These are phyloP conservation scores for Automeris io DNA, from an alignment of 2,888 invertebrate species.

Conservation along the genomic window DNA sequence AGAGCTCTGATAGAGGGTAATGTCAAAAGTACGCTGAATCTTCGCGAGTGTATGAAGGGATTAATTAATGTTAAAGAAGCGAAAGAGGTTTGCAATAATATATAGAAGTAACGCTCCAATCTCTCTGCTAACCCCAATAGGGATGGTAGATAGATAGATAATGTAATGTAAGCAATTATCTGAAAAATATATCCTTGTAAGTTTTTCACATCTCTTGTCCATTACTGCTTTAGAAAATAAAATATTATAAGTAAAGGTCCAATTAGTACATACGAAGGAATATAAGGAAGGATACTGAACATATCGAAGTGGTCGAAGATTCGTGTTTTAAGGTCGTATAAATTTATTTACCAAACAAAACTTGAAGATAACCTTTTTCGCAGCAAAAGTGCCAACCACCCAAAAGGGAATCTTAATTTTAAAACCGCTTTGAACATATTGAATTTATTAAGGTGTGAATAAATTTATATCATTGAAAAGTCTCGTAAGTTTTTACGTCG, in stretches of 20 bases:
- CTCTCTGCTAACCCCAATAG: slow-evolving; percentile 11
- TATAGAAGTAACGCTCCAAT: slow-evolving; percentile 18
- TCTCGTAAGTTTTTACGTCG: slow-evolving; percentile 41
- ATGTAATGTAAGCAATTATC: too few relatives aligned
- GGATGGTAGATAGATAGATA: slow-evolving; percentile 4
- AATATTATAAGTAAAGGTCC: too few relatives aligned
- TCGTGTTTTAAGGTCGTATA: slow-evolving; percentile 59
- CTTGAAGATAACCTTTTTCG: slow-evolving; percentile 43
- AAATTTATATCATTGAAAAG: slow-evolving; percentile 46
- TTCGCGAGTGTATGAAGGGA: too few relatives aligned
- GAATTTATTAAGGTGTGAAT: slow-evolving; percentile 54
- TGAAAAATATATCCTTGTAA: too few relatives aligned
- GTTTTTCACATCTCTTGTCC: too few relatives aligned
- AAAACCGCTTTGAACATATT: slow-evolving; percentile 28
- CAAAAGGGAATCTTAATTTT: slow-evolving; percentile 36
- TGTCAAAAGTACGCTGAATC: too few relatives aligned
- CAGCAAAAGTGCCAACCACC: slow-evolving; percentile 36
- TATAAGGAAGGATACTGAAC: neutral
- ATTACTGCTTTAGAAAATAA: neutral
- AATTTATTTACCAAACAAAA: slow-evolving; percentile 62
- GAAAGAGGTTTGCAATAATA: too few relatives aligned
- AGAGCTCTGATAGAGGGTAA: too few relatives aligned
- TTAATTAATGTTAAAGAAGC: too few relatives aligned
- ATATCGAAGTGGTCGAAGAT: slow-evolving; percentile 13
- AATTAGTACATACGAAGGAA: neutral